These are phyloP conservation scores for Lamprotornis superbus DNA, from an alignment of 2,113 vertebrate species.

Conservation along the genomic window DNA sequence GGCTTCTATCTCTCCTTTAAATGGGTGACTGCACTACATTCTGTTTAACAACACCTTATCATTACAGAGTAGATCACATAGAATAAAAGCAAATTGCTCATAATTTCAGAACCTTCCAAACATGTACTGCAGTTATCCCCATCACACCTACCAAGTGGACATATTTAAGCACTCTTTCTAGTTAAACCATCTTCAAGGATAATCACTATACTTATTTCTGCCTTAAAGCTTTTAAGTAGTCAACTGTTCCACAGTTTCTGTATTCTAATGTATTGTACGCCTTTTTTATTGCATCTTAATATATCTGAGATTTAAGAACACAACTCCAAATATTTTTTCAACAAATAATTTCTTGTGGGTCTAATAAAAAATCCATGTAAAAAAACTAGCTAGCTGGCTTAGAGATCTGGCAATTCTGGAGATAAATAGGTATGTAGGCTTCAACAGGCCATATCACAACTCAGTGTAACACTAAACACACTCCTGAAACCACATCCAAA, in stretches of 20 bases:
- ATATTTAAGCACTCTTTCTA: not conserved
- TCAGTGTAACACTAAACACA: not conserved
- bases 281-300: not conserved
- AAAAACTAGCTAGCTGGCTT: not conserved
- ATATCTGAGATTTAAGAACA: not conserved
- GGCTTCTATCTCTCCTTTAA: slow-evolving; percentile 22
- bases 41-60: slow-evolving; percentile 1
- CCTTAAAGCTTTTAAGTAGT: not conserved
- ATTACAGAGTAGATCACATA: slow-evolving; percentile 35
- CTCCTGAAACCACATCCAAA: not conserved
- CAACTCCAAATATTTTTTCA: not conserved
- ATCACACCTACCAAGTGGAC: not conserved
- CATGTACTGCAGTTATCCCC: not conserved
- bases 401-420: not conserved
- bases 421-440: not conserved
- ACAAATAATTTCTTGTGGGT: not conserved
- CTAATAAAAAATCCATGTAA: not conserved
- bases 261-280: not conserved
- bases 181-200: not conserved
- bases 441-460: not conserved
- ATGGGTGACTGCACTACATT: not conserved
- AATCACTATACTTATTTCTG: not conserved
- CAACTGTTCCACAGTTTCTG: not conserved
- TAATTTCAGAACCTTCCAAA: not conserved
- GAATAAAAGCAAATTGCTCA: slow-evolving; percentile 3